A percentile compares a stretch with the other conserved stretches of the same genome.
Evolutionary conservation across 1,140 invertebrate species (phyloP).

Genomic region (Drosophila chauvacae): DNA sequence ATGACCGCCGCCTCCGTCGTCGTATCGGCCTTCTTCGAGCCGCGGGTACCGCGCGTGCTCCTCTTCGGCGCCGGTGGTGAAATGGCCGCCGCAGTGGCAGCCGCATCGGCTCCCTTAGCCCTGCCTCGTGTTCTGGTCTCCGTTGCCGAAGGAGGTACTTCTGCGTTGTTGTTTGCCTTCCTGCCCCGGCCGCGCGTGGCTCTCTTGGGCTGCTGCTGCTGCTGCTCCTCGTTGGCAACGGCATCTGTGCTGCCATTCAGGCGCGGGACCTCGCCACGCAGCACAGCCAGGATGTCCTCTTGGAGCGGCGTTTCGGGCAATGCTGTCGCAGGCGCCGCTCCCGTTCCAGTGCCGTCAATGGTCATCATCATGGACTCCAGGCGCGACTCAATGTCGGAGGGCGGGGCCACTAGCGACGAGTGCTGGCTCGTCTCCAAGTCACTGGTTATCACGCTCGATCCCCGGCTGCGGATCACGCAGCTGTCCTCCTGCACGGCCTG

Average conservation of each 20-base stretch:
- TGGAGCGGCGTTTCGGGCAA: conserved; percentile 66
- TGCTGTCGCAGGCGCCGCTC: not conserved
- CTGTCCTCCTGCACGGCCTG: conserved; percentile 78
- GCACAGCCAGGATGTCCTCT: conserved; percentile 79
- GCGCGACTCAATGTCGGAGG: conserved; percentile 81
- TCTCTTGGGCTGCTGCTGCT: conserved; percentile 47
- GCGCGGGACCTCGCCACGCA: conserved; percentile 67
- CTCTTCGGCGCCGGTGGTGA: conserved; percentile 41
- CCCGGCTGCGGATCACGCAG: conserved; percentile 80
- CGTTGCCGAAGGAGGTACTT: conserved; percentile 18
- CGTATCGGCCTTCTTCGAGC: conserved; percentile 27
- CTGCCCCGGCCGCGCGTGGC: conserved; percentile 54
- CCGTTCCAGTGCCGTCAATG: conserved; percentile 61
- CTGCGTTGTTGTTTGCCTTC: conserved; percentile 35
- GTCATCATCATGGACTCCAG: conserved; percentile 83
- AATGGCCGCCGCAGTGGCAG: not conserved
- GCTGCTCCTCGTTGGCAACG: not conserved
- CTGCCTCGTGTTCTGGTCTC: conserved; percentile 54
- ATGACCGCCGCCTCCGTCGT: conserved; percentile 23
- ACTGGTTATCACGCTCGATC: conserved; percentile 82
- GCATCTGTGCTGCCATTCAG: conserved; percentile 56
- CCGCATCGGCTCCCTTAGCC: conserved; percentile 41
- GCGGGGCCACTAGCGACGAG: conserved; percentile 82
- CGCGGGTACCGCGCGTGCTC: conserved; percentile 59
- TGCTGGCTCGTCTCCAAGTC: conserved; percentile 83